These are phyloP conservation scores for Acanthosepion pharaonis DNA, from an alignment of 2,888 invertebrate genomes.

Conservation along the genomic window DNA sequence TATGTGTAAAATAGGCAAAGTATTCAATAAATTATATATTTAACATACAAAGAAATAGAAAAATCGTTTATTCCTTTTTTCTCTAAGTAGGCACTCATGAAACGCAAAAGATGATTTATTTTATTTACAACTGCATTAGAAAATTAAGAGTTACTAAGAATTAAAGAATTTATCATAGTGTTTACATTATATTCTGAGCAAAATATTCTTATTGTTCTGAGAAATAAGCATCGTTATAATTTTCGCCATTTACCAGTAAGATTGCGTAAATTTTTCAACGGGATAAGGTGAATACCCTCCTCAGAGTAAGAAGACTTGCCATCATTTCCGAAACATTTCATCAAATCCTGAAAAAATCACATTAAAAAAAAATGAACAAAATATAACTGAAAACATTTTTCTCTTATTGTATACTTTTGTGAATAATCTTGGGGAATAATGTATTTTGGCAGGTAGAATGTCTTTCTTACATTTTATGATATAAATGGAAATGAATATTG, in stretches of 20 bases:
- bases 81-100: too few relatives aligned
- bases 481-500: neutral
- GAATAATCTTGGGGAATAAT: neutral
- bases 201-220: too few relatives aligned
- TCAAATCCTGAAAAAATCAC: neutral
- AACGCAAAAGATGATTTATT: too few relatives aligned
- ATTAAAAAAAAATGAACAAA: neutral
- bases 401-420: neutral
- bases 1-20: too few relatives aligned
- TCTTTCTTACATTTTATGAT: neutral
- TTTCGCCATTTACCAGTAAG: neutral
- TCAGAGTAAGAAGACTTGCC: neutral
- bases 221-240: too few relatives aligned
- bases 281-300: slow-evolving; percentile 38
- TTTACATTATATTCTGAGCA: too few relatives aligned
- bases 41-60: too few relatives aligned
- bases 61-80: too few relatives aligned
- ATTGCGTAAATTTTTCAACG: slow-evolving; percentile 38
- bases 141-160: too few relatives aligned
- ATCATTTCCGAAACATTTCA: slow-evolving; percentile 38
- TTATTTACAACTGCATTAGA: too few relatives aligned
- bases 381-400: neutral
- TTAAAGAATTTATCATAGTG: too few relatives aligned
- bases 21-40: too few relatives aligned
- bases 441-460: neutral